A percentile compares a stretch with the other conserved stretches of the same genome.
These are phyloP conservation scores for Petrophora chlorosata DNA, from an alignment of 2,888 invertebrate species.

Conservation along the genomic window DNA sequence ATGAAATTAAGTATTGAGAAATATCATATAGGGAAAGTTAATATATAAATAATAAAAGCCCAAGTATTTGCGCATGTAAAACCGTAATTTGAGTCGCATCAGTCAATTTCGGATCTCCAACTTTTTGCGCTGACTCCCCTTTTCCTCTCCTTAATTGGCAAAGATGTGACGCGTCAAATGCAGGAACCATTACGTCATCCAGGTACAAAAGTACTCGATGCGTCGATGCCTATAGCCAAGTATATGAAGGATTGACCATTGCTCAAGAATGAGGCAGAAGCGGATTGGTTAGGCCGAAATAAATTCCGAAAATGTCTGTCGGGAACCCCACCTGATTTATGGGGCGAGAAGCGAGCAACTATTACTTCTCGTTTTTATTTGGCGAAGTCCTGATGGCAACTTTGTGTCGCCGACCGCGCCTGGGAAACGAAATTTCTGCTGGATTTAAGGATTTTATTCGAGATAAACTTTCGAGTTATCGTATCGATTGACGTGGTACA, in stretches of 20 bases:
- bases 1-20: too few species aligned
- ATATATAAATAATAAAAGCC: conserved; percentile 5
- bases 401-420: conserved; percentile 59
- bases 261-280: conserved; percentile 35
- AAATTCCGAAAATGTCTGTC: conserved; percentile 75
- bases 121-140: conserved; percentile 28
- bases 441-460: conserved; percentile 31
- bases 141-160: conserved; percentile 32
- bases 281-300: conserved; percentile 56
- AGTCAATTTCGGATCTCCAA: conserved; percentile 23
- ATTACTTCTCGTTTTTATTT: conserved; percentile 73
- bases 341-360: conserved; percentile 69
- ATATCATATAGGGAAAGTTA: neutral
- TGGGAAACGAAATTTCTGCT: conserved; percentile 53
- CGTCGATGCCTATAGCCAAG: conserved; percentile 6
- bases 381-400: conserved; percentile 55
- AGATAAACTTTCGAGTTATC: conserved; percentile 28
- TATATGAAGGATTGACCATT: conserved; percentile 26
- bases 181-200: conserved; percentile 34
- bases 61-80: conserved; percentile 24
- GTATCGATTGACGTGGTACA: conserved; percentile 26
- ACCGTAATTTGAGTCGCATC: conserved; percentile 24
- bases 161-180: conserved; percentile 28
- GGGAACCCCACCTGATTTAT: conserved; percentile 72
- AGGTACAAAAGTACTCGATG: conserved; percentile 20